Conservation (phyloP, 2,888 invertebrate genomes). For the Pristionchus exspectatus region DNA sequence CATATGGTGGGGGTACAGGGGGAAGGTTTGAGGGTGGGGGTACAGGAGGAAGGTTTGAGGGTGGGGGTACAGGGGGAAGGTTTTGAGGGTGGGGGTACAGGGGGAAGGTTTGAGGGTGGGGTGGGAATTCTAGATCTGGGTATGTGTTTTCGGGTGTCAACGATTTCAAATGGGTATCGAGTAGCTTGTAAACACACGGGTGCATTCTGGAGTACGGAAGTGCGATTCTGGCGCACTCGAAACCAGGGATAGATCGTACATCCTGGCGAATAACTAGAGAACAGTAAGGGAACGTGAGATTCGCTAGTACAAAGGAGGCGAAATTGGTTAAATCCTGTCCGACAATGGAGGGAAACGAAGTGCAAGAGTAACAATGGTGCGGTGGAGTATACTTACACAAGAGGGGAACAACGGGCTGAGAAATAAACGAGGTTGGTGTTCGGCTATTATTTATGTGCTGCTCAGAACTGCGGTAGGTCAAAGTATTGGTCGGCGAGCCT, state of each 20-base stretch:
- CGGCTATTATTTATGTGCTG: neutral
- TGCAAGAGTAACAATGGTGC: neutral
- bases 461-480: conserved; percentile 45
- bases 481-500: conserved; percentile 45
- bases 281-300: neutral
- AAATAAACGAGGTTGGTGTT: neutral
- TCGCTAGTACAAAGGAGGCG: neutral
- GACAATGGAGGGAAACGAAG: neutral
- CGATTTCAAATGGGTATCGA: no score
- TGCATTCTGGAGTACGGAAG: neutral
- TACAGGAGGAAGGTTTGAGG: neutral
- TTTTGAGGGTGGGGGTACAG: neutral
- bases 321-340: neutral
- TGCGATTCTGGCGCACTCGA: neutral
- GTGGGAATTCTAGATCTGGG: neutral
- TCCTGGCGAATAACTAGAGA: neutral
- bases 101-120: no score
- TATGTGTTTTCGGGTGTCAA: no score
- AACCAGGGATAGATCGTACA: neutral
- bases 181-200: no score
- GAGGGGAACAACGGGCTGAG: neutral
- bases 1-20: conserved; percentile 7
- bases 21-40: neutral
- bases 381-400: conserved; percentile 5
- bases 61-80: neutral